Base-by-base conservation (phyloP, 2,113 vertebrate genomes). In the Microtus ochrogaster region DNA sequence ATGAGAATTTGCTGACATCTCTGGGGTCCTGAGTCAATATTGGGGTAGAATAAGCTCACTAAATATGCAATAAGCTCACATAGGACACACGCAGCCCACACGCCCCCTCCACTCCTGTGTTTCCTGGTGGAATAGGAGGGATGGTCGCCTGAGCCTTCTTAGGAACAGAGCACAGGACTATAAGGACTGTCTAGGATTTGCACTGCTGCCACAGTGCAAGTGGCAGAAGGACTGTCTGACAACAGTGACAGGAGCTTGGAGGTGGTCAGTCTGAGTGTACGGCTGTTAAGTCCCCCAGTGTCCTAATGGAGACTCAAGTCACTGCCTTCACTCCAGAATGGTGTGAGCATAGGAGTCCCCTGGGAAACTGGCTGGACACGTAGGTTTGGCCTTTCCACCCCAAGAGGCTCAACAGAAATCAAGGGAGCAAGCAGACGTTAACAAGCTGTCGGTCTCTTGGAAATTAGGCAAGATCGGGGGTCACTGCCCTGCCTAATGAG, bases 231-330 rank as follows among this genome's bases (percentile, higher is more conserved):
- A 33, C 41, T 44, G 21, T 11, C 5, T 24, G 39, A 19, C 21
- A 73, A 24, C 41, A 39, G 41, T 61, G 87, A 41, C 36, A 13
- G 7, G 24, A 21, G 5, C 55, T 61, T 55, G 26, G 41, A 91
- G 82, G 68, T 2, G 2, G 33, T 33, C 3, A 5, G 36, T 44
- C 52, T 11, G 5, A 13, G 7, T 4, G 2, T 19, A 21, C 0
- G 26, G 63, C 82, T 21, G 16, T 41, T 47, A 17, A 26, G 14
- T n/a, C 16, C 36, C 44, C 5, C 21, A 19, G 52, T 36, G 19
- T 22, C 13, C 33, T 21, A 70, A 7, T 5, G 39, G 89, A 44
- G 36, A 33, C 19, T 58, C 49, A 47, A 22, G 36, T 14, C 13
- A 9, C 83, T 24, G 87, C 0, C 1, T 3, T 47, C 41, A 7